A percentile compares a stretch with the other conserved stretches of the same genome.
phyloP scores from a whole-genome alignment of 2,888 invertebrate genomes.

The Tipula lateralis region DNA sequence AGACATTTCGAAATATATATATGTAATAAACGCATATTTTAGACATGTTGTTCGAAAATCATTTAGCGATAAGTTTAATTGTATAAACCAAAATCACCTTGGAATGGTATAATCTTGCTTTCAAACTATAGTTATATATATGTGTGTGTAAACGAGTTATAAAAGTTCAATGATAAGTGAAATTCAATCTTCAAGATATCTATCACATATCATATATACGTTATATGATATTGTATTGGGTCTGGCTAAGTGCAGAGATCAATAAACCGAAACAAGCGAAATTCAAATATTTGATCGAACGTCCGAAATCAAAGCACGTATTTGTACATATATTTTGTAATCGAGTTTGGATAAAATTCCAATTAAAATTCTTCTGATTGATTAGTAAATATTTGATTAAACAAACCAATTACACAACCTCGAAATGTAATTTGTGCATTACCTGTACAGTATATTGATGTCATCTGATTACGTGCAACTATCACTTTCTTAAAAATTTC shows the following conservation, averaged over 20 bases:
- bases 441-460: not conserved
- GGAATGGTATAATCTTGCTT: not conserved
- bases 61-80: not conserved
- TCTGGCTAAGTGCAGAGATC: not conserved
- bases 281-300: not conserved
- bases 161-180: slow-evolving; percentile 11
- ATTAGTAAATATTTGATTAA: not conserved
- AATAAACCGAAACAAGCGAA: not conserved
- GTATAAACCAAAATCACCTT: not conserved
- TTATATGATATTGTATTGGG: not conserved
- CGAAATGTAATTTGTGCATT: not conserved
- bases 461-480: not conserved
- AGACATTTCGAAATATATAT: not conserved
- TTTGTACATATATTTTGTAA: not conserved
- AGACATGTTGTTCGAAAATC: not conserved
- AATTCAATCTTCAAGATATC: not conserved
- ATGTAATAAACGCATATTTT: not conserved
- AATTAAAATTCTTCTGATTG: not conserved
- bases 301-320: not conserved
- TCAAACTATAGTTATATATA: not conserved
- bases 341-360: not conserved
- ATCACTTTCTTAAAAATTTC: not conserved
- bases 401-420: not conserved
- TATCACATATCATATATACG: not conserved
- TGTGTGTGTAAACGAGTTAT: not conserved